phyloP scores from a whole-genome alignment of 37 sponge, comb jelly and placozoan genomes.

The Halichondria panicea region DNA sequence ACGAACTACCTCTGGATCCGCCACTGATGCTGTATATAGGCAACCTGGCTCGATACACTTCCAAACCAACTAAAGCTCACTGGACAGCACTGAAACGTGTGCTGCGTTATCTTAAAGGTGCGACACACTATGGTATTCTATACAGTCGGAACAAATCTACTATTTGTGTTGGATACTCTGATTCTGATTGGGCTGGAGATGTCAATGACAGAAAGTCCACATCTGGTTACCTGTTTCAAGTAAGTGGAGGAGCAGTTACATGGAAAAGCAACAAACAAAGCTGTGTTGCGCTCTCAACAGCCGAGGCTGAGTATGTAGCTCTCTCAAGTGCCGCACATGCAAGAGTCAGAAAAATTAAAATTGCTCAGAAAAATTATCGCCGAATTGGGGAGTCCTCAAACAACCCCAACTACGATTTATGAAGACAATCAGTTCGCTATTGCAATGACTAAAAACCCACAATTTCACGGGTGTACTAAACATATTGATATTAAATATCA shows the following conservation, averaged over 20 bases:
- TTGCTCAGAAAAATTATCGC: constrained; percentile 36
- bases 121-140: constrained; percentile 22
- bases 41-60: constrained; percentile 16
- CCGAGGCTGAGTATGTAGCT: constrained; percentile 58
- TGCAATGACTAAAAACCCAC: constrained; percentile 48
- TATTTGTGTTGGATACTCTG: constrained; percentile 46
- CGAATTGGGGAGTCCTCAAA: constrained; percentile 2
- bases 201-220: constrained; percentile 34
- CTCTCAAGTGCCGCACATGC: constrained; percentile 51
- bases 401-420: constrained; percentile 24
- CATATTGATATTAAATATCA: constrained; percentile 55
- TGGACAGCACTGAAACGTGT: constrained; percentile 43
- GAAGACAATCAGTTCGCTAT: constrained; percentile 66
- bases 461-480: constrained; percentile 44
- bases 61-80: constrained; percentile 26
- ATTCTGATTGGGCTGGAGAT: constrained; percentile 58
- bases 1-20: constrained; percentile 24
- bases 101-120: constrained; percentile 30
- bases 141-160: constrained; percentile 7
- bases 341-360: constrained; percentile 24
- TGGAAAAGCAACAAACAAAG: constrained; percentile 53
- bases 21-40: constrained; percentile 18
- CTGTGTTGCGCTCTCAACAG: constrained; percentile 44
- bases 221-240: constrained; percentile 40
- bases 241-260: constrained; percentile 22